Evolutionary conservation across 2,888 invertebrate genomes (phyloP), one percentile per base, ranked within the genome.

Genomic region (Sinodicranocentrus sp.): DNA sequence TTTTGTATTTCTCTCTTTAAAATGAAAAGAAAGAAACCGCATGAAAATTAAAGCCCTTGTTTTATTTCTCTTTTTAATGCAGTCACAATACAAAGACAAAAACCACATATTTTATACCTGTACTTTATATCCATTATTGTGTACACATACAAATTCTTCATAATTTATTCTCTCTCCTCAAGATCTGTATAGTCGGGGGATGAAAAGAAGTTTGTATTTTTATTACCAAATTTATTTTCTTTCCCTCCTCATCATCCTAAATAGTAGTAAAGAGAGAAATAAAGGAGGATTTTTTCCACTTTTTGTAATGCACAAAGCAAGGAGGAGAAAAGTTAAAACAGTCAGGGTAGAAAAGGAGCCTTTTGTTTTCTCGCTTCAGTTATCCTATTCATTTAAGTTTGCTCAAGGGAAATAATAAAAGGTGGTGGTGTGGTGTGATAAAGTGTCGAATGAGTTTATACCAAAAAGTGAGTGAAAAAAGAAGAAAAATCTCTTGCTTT

Each of bases 351-450:
- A 54, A 76, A 76, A 76, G 39, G 43, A 65, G 39, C 28, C 54
- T 67, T 76, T 76, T 75, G 63, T 65, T 76, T 76, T 75, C 63
- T 28, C 57, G 76, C 76, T 76, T 76, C 76, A 76, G 76, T 67
- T 76, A 48, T 6, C 15, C 76, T 25, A 76, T 76, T 76, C 67
- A 67, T 39, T 65, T 54, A n/a, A n/a, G 43, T 67, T 52, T 52
- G 39, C 15, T 76, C 65, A 48, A n/a, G 33, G 33, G 33, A 33
- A 33, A 10, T 65, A 61, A 75, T 13, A 59, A 57, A 59, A 59
- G 25, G 23, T 59, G 19, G n/a, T 59, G 76, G 76, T 65, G 76
- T 76, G 76, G 63, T 52, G n/a, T 52, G 17, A 19, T 17, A 33
- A 10, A 33, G 33, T 33, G 52, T 8, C 19, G 44, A 52, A 52